A percentile compares a stretch with the other conserved stretches of the same genome.
Conservation (phyloP, 2,888 invertebrate species). For the Noctua janthina region DNA sequence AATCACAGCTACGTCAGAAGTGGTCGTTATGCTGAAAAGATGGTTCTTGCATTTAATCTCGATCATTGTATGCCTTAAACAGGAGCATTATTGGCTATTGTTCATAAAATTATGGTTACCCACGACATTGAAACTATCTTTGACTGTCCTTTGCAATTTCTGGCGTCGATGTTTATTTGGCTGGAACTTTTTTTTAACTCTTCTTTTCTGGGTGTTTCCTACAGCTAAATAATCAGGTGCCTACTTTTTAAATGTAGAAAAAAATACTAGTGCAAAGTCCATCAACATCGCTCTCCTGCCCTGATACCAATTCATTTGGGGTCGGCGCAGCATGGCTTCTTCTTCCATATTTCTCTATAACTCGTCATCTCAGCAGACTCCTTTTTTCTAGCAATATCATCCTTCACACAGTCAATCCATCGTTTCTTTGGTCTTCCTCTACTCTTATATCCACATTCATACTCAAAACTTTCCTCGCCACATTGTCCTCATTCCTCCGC, state of each 20-base stretch:
- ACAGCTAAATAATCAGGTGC: not conserved
- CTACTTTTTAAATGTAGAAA: not conserved
- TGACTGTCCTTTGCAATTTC: constrained; percentile 32
- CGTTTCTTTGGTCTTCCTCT: not conserved
- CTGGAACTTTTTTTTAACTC: not conserved
- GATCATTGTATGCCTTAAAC: constrained; percentile 48
- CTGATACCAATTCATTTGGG: not conserved
- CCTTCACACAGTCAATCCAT: not conserved
- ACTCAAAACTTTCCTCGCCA: not conserved
- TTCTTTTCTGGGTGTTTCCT: not conserved
- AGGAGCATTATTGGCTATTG: constrained; percentile 59
- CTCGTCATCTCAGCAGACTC: not conserved
- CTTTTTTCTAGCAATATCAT: not conserved
- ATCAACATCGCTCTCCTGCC: not conserved
- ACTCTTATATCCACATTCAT: not conserved
- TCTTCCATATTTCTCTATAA: not conserved
- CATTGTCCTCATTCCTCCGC: not conserved
- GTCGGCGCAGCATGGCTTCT: not conserved
- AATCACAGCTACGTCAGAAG: constrained; percentile 28
- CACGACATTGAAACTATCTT: constrained; percentile 37
- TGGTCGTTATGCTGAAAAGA: constrained; percentile 56
- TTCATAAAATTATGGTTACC: constrained; percentile 26
- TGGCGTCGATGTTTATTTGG: not conserved
- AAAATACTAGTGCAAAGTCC: not conserved
- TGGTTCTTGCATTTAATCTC: constrained; percentile 30